These are phyloP conservation scores for Meles meles DNA, from an alignment of 2,113 vertebrate species.

Conservation along the genomic window DNA sequence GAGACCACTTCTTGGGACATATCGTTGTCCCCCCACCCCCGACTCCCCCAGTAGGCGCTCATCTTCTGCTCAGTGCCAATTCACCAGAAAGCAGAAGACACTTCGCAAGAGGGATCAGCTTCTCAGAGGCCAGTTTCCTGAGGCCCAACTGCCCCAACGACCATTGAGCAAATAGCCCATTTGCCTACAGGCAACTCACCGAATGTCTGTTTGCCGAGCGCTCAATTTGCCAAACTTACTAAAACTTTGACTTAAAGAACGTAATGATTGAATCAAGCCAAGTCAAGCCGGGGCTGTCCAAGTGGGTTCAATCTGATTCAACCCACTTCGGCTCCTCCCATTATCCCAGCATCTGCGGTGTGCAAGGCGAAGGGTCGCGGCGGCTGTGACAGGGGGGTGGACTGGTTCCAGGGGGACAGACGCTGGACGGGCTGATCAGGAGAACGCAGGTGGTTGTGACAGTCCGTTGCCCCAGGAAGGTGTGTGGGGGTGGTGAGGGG, in stretches of 20 bases:
- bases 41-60: too few species aligned
- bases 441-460: not conserved
- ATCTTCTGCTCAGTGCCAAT: not conserved
- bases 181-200: not conserved
- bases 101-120: not conserved
- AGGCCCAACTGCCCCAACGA: not conserved
- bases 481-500: accelerated
- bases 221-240: not conserved
- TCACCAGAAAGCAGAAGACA: not conserved
- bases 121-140: not conserved
- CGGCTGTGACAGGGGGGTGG: too few species aligned
- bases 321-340: not conserved
- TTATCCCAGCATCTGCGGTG: not conserved
- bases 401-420: not conserved
- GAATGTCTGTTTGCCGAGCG: not conserved
- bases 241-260: not conserved
- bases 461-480: accelerated
- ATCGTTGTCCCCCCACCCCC: accelerated
- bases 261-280: not conserved
- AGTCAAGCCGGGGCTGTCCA: not conserved
- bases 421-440: not conserved
- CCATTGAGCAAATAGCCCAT: not conserved
- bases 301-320: not conserved
- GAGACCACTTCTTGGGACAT: not conserved
- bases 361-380: not conserved